These are phyloP conservation scores for Paramormyrops hopkinsi DNA, from an alignment of 2,797 vertebrate species.

Conservation along the genomic window DNA sequence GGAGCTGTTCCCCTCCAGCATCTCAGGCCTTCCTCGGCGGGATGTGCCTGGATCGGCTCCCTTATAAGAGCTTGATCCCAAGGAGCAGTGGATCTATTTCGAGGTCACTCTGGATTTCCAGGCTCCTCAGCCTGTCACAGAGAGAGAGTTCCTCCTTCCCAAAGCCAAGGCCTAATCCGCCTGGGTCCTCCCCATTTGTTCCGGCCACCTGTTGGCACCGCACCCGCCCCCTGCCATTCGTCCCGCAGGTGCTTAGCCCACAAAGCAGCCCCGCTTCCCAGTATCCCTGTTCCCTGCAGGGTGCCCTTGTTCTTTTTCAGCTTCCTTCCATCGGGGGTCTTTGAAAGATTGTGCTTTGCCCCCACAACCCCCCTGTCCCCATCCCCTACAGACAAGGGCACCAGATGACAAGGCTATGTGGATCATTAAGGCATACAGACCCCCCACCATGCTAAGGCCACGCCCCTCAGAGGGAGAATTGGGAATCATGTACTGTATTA, in stretches of 20 bases:
- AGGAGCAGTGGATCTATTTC: not conserved
- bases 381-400: not conserved
- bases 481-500: not conserved
- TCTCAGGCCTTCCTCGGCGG: not conserved
- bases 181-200: not conserved
- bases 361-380: not conserved
- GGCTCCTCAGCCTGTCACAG: not conserved
- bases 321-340: not conserved
- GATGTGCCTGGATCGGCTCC: not conserved
- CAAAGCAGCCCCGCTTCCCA: not conserved
- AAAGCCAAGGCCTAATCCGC: not conserved
- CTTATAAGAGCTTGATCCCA: not conserved
- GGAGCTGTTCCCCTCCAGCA: not conserved
- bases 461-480: not conserved
- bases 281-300: not conserved
- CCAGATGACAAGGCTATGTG: not conserved
- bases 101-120: not conserved
- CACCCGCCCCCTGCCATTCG: not conserved
- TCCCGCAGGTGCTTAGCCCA: not conserved
- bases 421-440: not conserved
- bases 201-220: not conserved
- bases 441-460: not conserved
- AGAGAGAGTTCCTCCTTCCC: not conserved
- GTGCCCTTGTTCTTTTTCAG: not conserved
- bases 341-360: not conserved